These are phyloP conservation scores for Thaleichthys pacificus DNA, from an alignment of 2,797 vertebrate species.

Conservation along the genomic window DNA sequence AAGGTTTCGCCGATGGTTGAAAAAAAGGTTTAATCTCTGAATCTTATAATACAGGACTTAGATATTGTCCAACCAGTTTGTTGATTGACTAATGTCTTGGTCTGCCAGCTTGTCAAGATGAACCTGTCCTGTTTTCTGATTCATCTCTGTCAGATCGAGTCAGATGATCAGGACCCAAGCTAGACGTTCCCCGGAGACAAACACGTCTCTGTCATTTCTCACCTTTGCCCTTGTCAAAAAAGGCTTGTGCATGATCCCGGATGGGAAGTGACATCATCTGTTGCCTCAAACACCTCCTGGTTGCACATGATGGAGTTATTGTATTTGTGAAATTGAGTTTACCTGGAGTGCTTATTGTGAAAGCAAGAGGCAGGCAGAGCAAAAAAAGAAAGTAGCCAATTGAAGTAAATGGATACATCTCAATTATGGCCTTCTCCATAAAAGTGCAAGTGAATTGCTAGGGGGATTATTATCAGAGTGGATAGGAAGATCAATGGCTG, in stretches of 20 bases:
- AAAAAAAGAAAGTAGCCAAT: constrained; percentile 2
- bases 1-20: background rate
- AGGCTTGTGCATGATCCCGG: constrained; percentile 8
- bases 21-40: background rate
- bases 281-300: constrained; percentile 3
- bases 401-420: constrained; percentile 35
- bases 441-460: constrained; percentile 18
- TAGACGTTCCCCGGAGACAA: background rate
- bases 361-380: background rate
- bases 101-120: background rate
- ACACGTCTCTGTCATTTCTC: background rate
- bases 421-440: constrained; percentile 19
- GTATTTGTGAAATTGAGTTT: constrained; percentile 19
- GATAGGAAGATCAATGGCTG: constrained; percentile 21
- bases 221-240: constrained; percentile 18
- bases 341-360: constrained; percentile 13
- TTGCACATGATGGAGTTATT: constrained; percentile 1
- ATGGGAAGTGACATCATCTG: constrained; percentile 8
- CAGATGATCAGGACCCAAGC: background rate
- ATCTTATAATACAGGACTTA: background rate
- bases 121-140: background rate
- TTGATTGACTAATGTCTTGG: constrained; percentile 2
- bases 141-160: constrained; percentile 1
- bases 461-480: constrained; percentile 13
- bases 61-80: background rate